Base-by-base conservation (phyloP, 2,113 vertebrate genomes). In the Camelus bactrianus region DNA sequence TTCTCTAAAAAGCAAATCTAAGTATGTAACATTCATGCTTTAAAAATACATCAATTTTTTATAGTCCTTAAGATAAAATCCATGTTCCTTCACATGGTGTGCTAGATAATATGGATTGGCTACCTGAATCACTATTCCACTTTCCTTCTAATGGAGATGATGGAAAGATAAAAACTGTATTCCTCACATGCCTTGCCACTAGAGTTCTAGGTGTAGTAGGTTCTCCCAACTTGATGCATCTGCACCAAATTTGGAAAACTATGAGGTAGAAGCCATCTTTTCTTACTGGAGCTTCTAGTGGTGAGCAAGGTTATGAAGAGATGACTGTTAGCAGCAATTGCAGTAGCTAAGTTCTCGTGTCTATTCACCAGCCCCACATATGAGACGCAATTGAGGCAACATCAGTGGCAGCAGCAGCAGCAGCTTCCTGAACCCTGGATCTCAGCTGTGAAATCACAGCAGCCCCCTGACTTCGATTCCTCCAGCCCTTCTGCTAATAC, bases 11-110 rank as follows among this genome's bases (percentile, higher is more conserved):
- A 87, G 24, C 42, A 96, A 73, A 85, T 80, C 2, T 72, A 89
- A 67, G 17, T 52, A 46, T 79, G 16, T 65, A 84, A 72, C 60
- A 26, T 28, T 26, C 19, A 62, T 73, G 26, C 38, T 60, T 92
- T 81, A 85, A 67, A 89, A 89, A 84, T 52, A 77, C 13, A 32
- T 70, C n/a, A 86, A 20, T 35, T 93, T 28, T 93, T 93, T 69
- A 54, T 38, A 64, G 35, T 46, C 20, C 94, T 93, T 91, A 56
- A 87, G 81, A 81, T 75, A 82, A 81, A 93, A 62, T 17, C 75
- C 75, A 62, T 64, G 79, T 6, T 16, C 17, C 3, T 76, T 76
- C 60, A 70, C 12, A 82, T 65, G 35, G n/a, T 82, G 2, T 80
- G 42, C 16, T 73, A 69, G 72, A 60, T 35, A 50, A 50, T 32